phyloP scores from a whole-genome alignment of 2,797 vertebrate genomes.

The Sylvia borin region DNA sequence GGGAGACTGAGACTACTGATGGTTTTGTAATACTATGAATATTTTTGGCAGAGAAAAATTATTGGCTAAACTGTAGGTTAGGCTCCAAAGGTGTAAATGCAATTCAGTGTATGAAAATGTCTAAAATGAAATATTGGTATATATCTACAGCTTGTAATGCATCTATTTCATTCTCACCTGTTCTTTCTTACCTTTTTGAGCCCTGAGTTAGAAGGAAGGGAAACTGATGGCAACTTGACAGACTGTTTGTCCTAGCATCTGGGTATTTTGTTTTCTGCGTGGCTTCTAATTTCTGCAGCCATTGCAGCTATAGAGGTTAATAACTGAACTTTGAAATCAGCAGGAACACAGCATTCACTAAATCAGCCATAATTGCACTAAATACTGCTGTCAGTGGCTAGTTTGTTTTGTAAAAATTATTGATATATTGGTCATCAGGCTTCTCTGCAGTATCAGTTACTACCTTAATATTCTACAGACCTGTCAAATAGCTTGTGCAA shows the following conservation, averaged over 20 bases:
- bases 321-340: not conserved
- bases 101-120: not conserved
- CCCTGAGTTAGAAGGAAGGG: conserved; percentile 26
- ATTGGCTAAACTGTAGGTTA: not conserved
- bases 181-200: conserved; percentile 53
- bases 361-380: not conserved
- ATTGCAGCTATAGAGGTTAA: not conserved
- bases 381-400: not conserved
- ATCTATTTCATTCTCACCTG: conserved; percentile 48
- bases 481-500: not conserved
- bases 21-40: not conserved
- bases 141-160: not conserved
- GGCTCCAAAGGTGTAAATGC: not conserved
- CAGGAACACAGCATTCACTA: not conserved
- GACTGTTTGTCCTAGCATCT: conserved; percentile 40
- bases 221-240: conserved; percentile 21
- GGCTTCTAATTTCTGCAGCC: not conserved
- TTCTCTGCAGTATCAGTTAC: not conserved
- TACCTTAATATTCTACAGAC: not conserved
- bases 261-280: conserved; percentile 30
- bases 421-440: not conserved
- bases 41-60: not conserved
- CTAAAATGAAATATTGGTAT: not conserved
- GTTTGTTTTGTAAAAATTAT: not conserved
- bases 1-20: not conserved